These are phyloP conservation scores for Cosmia pyralina DNA, from an alignment of 2,888 invertebrate genomes.

Conservation along the genomic window DNA sequence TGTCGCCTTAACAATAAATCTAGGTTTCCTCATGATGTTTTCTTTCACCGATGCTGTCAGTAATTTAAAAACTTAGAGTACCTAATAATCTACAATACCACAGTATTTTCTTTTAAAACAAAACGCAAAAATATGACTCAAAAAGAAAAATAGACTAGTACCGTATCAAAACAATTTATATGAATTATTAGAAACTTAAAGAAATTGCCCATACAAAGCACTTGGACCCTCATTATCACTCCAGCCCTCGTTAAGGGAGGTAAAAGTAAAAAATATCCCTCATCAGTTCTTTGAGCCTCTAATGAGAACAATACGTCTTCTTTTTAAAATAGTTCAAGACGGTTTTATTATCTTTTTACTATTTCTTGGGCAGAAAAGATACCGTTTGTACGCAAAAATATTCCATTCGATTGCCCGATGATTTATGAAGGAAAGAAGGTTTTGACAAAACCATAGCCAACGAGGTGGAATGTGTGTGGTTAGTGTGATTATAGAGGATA, in stretches of 20 bases:
- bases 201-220: conserved; percentile 45
- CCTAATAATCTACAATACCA: neutral
- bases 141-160: neutral
- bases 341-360: conserved; percentile 21
- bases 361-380: conserved; percentile 1
- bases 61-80: too few relatives aligned
- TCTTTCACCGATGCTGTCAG: too few relatives aligned
- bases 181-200: conserved; percentile 37
- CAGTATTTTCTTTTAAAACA: neutral
- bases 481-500: too few relatives aligned
- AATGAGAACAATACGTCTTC: conserved; percentile 49
- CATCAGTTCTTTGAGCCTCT: conserved; percentile 46
- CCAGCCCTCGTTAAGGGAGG: conserved; percentile 39
- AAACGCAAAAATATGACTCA: too few relatives aligned
- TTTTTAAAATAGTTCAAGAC: conserved; percentile 42
- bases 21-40: too few relatives aligned
- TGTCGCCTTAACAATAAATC: too few relatives aligned
- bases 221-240: conserved; percentile 56
- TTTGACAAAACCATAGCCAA: neutral
- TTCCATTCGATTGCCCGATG: neutral
- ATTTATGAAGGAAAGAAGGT: neutral
- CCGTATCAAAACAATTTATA: conserved; percentile 22
- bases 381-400: neutral
- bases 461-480: too few relatives aligned
- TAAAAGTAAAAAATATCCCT: conserved; percentile 42